A percentile compares a stretch with the other conserved stretches of the same genome.
Evolutionary conservation across 2,797 vertebrate genomes (phyloP).

Genomic region (Otolemur crassicaudatus): DNA sequence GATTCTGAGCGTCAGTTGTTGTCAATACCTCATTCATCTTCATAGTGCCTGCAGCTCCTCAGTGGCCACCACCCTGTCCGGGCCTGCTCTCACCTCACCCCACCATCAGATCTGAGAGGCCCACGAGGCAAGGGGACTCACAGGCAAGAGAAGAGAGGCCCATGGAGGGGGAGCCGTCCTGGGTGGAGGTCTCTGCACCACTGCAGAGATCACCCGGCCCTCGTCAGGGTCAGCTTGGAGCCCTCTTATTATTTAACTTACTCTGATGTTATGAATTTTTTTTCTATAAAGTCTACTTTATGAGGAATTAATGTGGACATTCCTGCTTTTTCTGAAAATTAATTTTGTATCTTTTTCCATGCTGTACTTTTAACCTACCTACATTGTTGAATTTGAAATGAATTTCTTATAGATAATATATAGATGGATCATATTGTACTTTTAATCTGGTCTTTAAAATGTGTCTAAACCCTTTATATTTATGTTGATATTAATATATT

Average conservation of each 20-base stretch:
- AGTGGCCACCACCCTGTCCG: slow-evolving; percentile 72
- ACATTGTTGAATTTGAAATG: not conserved
- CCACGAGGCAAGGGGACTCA: slow-evolving; percentile 10
- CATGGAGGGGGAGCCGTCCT: slow-evolving; percentile 67
- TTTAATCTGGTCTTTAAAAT: not conserved
- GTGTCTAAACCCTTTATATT: not conserved
- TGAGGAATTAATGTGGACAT: not conserved
- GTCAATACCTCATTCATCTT: slow-evolving; percentile 95
- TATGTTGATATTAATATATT: not conserved
- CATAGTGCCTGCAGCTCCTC: slow-evolving; percentile 29
- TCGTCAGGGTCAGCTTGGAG: not conserved
- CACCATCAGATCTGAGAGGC: slow-evolving; percentile 5
- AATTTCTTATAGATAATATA: not conserved
- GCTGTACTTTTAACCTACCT: not conserved
- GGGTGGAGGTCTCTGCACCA: slow-evolving; percentile 45
- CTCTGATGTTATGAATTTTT: not conserved
- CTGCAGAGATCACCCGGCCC: not conserved
- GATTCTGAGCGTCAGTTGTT: slow-evolving; percentile 86
- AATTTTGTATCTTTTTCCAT: not conserved
- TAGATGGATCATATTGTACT: not conserved
- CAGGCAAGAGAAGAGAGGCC: slow-evolving; percentile 66
- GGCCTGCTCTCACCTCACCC: slow-evolving; percentile 77
- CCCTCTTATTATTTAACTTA: not conserved
- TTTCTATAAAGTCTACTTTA: not conserved
- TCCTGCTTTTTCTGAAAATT: not conserved